These are phyloP conservation scores for Graptemys geographica DNA, from an alignment of 2,797 vertebrate species.

Conservation along the genomic window DNA sequence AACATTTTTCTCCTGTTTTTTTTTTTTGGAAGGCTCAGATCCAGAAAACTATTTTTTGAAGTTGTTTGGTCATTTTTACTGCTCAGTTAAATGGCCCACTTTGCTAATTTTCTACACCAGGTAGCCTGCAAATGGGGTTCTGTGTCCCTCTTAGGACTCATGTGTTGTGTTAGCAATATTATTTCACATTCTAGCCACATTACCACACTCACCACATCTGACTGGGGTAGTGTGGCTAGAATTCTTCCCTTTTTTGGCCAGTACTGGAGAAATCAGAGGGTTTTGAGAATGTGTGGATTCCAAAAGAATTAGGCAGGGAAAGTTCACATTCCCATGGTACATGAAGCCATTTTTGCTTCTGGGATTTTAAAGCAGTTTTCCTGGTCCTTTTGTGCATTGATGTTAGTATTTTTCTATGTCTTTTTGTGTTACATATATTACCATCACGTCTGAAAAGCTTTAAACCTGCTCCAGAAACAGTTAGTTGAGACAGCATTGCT, in stretches of 20 bases:
- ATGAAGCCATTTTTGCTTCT: neutral
- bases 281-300: neutral
- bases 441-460: neutral
- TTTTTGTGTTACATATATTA: slow-evolving; percentile 13
- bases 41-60: neutral
- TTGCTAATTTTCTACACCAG: slow-evolving; percentile 1
- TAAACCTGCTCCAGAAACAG: neutral
- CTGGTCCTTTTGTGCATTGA: neutral
- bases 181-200: neutral
- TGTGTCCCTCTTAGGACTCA: neutral
- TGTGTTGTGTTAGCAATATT: neutral
- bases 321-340: neutral
- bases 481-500: neutral
- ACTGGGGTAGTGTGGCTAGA: slow-evolving; percentile 9
- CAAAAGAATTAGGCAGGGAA: neutral
- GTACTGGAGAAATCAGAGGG: neutral
- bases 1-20: neutral
- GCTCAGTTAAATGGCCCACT: neutral
- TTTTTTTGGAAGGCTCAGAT: neutral
- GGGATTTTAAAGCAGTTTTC: neutral
- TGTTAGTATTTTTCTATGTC: slow-evolving; percentile 8
- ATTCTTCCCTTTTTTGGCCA: neutral
- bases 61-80: neutral
- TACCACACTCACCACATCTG: neutral
- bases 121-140: neutral